Base-by-base conservation (phyloP, 2,888 invertebrate genomes). In the Heliconius hortense region DNA sequence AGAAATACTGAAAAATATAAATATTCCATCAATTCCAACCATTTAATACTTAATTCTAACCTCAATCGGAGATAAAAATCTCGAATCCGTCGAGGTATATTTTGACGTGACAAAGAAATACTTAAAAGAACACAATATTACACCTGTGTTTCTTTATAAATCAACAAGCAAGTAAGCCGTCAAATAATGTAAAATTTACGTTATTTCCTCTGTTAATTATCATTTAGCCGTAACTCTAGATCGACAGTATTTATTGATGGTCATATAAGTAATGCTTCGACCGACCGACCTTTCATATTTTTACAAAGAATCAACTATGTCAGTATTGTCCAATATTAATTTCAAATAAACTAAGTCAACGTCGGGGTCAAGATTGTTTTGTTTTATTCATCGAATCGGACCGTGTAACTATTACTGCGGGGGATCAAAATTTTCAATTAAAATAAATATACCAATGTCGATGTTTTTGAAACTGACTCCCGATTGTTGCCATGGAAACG, bases 321-420 rank as follows among this genome's bases (percentile, higher is more conserved):
- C n/a, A 24, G 21, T 21, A 21, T 31, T n/a, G 13, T 28, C 18
- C 21, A 53, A 31, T 66, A 4, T 66, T 15, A 24, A 15, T 69
- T 31, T 53, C 28, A 69, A 53, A 15, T 31, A n/a, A 69, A 21
- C 5, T 31, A 31, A 53, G 24, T 15, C 26, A 2, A 1, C 39
- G 66, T 56, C 31, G 69, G 56, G 56, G 69, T 69, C 69, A 56
- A 35, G 15, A 53, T 31, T 69, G 31, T 56, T 69, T 69, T 53
- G 69, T 31, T 28, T 68, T 24, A 56, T 56, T 69, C 56, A 24
- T 53, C 21, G n/a, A 28, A 53, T 31, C 56, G 3, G 13, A 56
- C 53, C 21, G 48, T 48, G 18, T 56, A 11, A 53, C n/a, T n/a
- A n/a, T n/a, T n/a, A 15, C 28, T 8, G 31, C 28, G 24, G 28